Evolutionary conservation across 2,888 invertebrate genomes (phyloP).

Genomic region (Linhomoeus sp.): DNA sequence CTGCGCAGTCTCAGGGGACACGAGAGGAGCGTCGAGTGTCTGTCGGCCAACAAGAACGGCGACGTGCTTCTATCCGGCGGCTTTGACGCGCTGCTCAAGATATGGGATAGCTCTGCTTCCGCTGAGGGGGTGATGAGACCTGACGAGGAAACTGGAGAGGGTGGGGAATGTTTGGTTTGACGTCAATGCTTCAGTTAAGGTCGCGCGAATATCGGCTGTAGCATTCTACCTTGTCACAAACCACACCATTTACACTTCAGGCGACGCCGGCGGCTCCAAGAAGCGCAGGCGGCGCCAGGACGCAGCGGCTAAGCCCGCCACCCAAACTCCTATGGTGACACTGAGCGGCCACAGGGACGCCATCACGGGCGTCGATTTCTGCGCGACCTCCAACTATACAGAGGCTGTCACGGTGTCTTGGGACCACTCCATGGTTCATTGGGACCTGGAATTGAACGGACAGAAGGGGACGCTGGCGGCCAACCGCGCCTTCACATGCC

Average conservation of each 20-base stretch:
- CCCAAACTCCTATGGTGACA: constrained; percentile 48
- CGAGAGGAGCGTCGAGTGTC: constrained; percentile 69
- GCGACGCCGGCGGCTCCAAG: not conserved
- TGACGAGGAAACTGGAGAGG: no score
- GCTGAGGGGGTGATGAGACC: not conserved
- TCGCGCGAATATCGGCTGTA: no score
- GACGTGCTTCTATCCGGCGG: constrained; percentile 31
- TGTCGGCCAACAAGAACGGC: constrained; percentile 50
- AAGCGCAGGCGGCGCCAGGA: not conserved
- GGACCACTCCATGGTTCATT: constrained; percentile 82
- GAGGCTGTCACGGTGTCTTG: constrained; percentile 68
- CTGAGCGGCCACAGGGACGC: constrained; percentile 79
- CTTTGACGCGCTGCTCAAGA: constrained; percentile 33
- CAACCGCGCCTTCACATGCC: constrained; percentile 70
- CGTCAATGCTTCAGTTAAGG: no score
- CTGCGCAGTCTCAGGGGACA: constrained; percentile 68
- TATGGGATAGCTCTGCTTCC: constrained; percentile 29
- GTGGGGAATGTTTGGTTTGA: no score
- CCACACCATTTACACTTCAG: no score
- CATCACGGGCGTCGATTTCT: constrained; percentile 47
- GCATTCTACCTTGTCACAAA: no score
- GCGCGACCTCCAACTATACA: constrained; percentile 42
- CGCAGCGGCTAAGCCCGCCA: not conserved
- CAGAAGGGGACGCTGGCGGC: constrained; percentile 36
- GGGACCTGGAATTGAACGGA: constrained; percentile 48